These are phyloP conservation scores for Cirrhinus molitorella DNA, from an alignment of 2,797 vertebrate species.

Conservation along the genomic window DNA sequence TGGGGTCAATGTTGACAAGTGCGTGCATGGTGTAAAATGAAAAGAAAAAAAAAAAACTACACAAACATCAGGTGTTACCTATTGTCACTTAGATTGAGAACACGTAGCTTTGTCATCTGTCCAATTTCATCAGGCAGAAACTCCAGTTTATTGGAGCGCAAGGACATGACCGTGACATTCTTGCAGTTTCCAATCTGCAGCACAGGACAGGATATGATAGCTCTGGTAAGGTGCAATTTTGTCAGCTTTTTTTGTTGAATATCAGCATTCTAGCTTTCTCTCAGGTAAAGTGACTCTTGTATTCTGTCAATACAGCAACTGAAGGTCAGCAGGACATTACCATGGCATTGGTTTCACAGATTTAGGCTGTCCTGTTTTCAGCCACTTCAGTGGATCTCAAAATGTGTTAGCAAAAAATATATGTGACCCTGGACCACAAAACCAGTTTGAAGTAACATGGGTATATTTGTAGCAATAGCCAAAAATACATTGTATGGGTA, in stretches of 20 bases:
- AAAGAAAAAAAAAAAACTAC: background rate
- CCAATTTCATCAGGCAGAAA: conserved; percentile 98
- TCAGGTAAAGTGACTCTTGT: conserved; percentile 51
- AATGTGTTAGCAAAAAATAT: background rate
- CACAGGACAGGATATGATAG: conserved; percentile 50
- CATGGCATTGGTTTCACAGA: conserved; percentile 11
- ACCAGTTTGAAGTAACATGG: too few relatives aligned
- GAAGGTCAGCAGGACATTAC: conserved; percentile 26
- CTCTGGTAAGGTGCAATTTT: conserved; percentile 47
- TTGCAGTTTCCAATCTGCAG: conserved; percentile 97
- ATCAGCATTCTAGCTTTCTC: conserved; percentile 39
- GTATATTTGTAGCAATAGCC: too few relatives aligned
- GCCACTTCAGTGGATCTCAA: background rate
- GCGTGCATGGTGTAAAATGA: conserved; percentile 14
- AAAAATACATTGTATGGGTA: too few relatives aligned
- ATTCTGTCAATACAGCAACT: conserved; percentile 48
- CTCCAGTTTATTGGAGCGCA: conserved; percentile 97
- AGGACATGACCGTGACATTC: conserved; percentile 97
- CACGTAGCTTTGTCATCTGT: conserved; percentile 97
- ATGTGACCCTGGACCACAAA: too few relatives aligned
- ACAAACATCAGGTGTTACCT: conserved; percentile 80
- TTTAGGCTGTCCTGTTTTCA: conserved; percentile 9
- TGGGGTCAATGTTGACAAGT: background rate
- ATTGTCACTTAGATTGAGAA: conserved; percentile 98
- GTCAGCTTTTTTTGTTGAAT: conserved; percentile 32